phyloP scores from a whole-genome alignment of 2,113 vertebrate species.

The Tupaia tana region DNA sequence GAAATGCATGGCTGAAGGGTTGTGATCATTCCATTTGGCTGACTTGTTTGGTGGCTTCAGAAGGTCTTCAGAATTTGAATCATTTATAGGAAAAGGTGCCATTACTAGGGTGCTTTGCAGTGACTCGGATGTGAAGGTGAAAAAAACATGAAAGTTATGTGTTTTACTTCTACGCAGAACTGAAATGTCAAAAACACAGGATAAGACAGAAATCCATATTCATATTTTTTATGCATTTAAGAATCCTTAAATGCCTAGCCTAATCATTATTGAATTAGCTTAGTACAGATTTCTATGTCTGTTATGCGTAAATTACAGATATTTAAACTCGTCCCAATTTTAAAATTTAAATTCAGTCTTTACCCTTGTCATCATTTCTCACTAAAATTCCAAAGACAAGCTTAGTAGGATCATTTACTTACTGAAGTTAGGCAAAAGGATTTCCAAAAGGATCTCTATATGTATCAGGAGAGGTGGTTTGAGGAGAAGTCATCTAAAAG shows the following conservation, averaged over 20 bases:
- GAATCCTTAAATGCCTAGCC: not conserved
- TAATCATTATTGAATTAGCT: not conserved
- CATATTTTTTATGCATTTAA: not conserved
- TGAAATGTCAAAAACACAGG: constrained; percentile 23
- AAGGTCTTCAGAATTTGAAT: not conserved
- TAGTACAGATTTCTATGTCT: not conserved
- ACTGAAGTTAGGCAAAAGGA: constrained; percentile 92
- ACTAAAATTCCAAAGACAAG: not conserved
- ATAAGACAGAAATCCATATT: not conserved
- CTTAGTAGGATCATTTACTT: constrained; percentile 67
- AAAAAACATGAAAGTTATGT: not conserved
- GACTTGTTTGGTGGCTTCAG: not conserved
- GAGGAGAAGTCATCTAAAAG: constrained; percentile 73
- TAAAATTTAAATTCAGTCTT: constrained; percentile 26
- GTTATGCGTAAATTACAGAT: not conserved
- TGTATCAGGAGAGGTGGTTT: constrained; percentile 78
- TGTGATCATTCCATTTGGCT: not conserved
- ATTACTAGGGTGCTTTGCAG: not conserved
- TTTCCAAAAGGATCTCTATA: constrained; percentile 92
- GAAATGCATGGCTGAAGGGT: not conserved
- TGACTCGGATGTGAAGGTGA: not conserved
- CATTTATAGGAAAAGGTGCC: not conserved
- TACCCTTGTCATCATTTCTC: not conserved
- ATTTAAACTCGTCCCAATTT: constrained; percentile 13
- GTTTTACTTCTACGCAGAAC: not conserved